Base-by-base conservation (phyloP, 2,888 invertebrate species). In the Scaptomyza caliginosa region DNA sequence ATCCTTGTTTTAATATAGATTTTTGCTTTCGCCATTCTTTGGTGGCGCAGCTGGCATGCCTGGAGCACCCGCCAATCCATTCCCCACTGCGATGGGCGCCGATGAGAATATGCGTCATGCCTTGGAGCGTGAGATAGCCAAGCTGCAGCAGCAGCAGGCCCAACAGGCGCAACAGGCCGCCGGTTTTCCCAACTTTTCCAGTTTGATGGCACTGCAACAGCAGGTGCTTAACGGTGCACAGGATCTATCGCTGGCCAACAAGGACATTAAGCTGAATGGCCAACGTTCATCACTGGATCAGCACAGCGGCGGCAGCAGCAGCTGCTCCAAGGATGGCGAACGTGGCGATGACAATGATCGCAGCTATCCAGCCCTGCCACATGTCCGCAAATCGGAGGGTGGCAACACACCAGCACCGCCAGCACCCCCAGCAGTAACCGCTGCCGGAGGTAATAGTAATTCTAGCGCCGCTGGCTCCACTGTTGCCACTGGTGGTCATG, bases 81-180 rank as follows among this genome's bases (percentile, higher is more conserved):
- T 89, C 52, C 90, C 90, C 38, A 56, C 78, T 5, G 76, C 74
- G 19, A 85, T 90, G 70, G 89, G 89, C 52, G 92, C 96, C n/a
- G 95, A 95, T 75, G 97, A 98, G 81, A 97, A 98, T 86, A 96
- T 98, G 88, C 94, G 97, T 38, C 93, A 97, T 93, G 97, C 97
- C 10, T 92, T 98, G 40, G 97, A 97, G 88, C 95, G 98, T 71
- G 98, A 99, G 92, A 93, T 99, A 70, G 95, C 96, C 88, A 97
- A 98, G 91, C 92, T 98, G 74, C 97, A 91, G 57, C 97, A 91
- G 67, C 94, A 87, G 21, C 87, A 88, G 24, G 88, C 88, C 38
- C 85, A 79, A 11, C 75, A 72, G 19, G 52, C 55, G 8, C 81
- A 79, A 7, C 81, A 79, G 43, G 85, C 75, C 13, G 67, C 88